Evolutionary conservation across 2,888 invertebrate species (phyloP), one percentile per base, ranked within the genome.

Genomic region (Drosophila neonasuta): DNA sequence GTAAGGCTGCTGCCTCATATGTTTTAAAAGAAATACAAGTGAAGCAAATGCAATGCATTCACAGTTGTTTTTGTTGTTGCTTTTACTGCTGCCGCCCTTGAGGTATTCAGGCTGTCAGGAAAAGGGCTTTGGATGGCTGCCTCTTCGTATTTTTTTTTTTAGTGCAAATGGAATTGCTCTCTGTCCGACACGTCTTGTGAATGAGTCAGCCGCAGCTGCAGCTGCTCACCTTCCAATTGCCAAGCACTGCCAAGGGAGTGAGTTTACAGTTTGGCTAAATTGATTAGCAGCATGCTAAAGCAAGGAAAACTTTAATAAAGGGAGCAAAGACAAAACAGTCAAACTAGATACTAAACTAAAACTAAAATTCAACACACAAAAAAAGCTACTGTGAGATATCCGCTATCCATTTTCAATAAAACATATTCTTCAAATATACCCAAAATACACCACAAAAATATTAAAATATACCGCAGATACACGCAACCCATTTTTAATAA

Each of bases 131-230:
- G 29, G n/a, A 29, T 11, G 34, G 29, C 15, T 52, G 20, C 45
- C 20, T 15, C n/a, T 59, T 59, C 10, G 41, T 20, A 6, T 11
- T 24, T 51, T 54, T 54, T 54, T 54, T 17, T 58, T 46, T 48
- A 36, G 42, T 55, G 51, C 66, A 77, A 80, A 66, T 73, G 71
- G 77, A 77, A 78, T 80, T 77, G 80, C 80, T 74, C 68, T 74
- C 62, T 61, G 74, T 46, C 63, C 48, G 55, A 63, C 45, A 68
- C 45, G 36, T 54, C 60, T 44, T 49, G 44, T 9, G 57, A 57
- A 11, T 24, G 24, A 24, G 36, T 24, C 4, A 24, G 24, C 6
- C 24, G n/a, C 55, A 34, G 42, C 42, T 45, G 54, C 50, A 49
- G 63, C 68, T 50, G 62, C 63, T 62, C 39, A 54, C 29, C 55